These are phyloP conservation scores for Nyctalus aviator DNA, from an alignment of 2,797 vertebrate genomes.

Conservation along the genomic window DNA sequence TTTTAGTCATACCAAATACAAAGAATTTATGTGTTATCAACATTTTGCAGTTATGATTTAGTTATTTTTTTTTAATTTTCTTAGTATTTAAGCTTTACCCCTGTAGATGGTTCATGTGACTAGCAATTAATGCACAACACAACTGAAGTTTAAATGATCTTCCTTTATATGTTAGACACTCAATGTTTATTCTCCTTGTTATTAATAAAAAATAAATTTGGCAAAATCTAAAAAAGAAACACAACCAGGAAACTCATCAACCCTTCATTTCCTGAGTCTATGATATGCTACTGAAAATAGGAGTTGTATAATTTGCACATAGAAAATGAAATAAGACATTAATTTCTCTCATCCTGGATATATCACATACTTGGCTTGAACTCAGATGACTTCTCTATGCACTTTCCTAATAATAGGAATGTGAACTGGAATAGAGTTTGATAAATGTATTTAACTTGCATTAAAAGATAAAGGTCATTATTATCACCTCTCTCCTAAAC, in stretches of 20 bases:
- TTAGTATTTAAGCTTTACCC: neutral
- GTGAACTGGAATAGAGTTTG: neutral
- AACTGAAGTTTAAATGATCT: neutral
- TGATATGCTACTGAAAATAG: conserved; percentile 37
- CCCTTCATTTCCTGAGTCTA: neutral
- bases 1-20: conserved; percentile 29
- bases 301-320: neutral
- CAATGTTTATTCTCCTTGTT: conserved; percentile 41
- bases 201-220: conserved; percentile 43
- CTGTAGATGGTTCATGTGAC: neutral
- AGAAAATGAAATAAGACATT: conserved; percentile 3
- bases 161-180: neutral
- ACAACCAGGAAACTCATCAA: neutral
- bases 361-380: neutral
- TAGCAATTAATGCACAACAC: neutral
- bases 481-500: neutral
- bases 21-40: neutral
- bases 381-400: neutral
- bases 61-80: neutral
- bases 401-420: neutral
- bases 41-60: neutral
- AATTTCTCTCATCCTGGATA: neutral
- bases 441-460: neutral
- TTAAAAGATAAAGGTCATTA: neutral
- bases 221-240: conserved; percentile 21